Evolutionary conservation across 2,113 vertebrate species (phyloP).

Genomic region (Chroicocephalus ridibundus): DNA sequence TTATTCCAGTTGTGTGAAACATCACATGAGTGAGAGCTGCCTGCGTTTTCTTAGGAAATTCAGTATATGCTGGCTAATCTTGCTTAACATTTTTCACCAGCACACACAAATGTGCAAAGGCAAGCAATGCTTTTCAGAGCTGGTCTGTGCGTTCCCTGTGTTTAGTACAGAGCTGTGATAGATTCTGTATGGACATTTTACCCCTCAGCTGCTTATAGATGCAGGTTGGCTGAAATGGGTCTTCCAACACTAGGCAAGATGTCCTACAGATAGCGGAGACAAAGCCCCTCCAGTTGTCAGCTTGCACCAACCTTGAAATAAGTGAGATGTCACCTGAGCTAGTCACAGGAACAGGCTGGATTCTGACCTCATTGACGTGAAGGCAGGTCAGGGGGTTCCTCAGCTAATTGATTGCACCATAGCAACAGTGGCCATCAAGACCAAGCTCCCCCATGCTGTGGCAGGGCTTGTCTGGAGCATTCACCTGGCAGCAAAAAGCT

Average conservation of each 20-base stretch:
- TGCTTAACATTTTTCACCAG: background rate
- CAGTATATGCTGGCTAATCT: background rate
- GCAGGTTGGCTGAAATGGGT: background rate
- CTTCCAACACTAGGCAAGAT: background rate
- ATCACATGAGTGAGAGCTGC: background rate
- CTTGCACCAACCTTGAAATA: background rate
- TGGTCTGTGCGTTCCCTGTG: background rate
- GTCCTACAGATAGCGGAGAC: background rate
- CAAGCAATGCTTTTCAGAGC: background rate
- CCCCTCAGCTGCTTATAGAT: background rate
- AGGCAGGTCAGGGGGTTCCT: background rate
- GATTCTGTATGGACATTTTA: background rate
- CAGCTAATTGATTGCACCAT: background rate
- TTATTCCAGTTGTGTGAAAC: background rate
- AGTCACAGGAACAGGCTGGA: background rate
- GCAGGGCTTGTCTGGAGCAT: background rate
- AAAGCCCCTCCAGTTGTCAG: background rate
- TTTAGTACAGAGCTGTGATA: background rate
- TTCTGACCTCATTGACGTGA: background rate
- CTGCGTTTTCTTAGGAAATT: background rate
- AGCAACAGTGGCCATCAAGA: background rate
- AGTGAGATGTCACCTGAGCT: background rate
- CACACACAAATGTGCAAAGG: background rate
- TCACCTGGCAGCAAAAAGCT: background rate
- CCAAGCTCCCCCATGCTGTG: fast-evolving